Evolutionary conservation across 1,140 invertebrate genomes (phyloP), one percentile per base, ranked within the genome.

Genomic region (Drosophila funebris): DNA sequence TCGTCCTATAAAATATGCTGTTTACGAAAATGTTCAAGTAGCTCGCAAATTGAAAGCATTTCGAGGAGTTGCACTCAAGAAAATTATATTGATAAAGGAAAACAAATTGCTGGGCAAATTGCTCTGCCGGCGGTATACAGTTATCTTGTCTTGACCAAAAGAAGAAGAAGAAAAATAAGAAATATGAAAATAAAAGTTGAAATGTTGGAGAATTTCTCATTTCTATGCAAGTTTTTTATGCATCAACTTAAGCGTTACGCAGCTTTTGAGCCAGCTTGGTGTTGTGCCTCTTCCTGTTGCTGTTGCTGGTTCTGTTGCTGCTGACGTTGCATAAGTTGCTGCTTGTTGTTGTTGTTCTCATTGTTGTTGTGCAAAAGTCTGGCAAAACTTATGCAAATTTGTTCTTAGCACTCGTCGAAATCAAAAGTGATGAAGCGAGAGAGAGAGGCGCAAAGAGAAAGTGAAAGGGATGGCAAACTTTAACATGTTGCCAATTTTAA

Each of bases 311-410:
- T 4, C 4, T 52, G 31, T 52, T 54, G 50, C 13, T 57, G 46
- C 13, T 56, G 8, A 39, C 20, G 53, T 18, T 56, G 56, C 41
- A 46, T 43, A 33, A 44, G 27, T 44, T 22, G 53, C 2, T 24
- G 50, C 61, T 39, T 41, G 58, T 22, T 31, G 60, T 61, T 61
- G 44, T n/a, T 57, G 48, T n/a, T 37, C 4, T 37, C 14, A 39
- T 29, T 63, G 70, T n/a, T 60, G 24, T 31, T 72, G 62, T 13
- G 14, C 20, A 41, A 71, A 64, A 71, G 48, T 71, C 56, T 54
- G 56, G n/a, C 16, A 41, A 81, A 85, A 85, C 64, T 85, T 85
- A 81, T 77, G 82, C 77, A 85, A 85, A 85, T 80, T 85, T 67
- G 43, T 68, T 50, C 73, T 84, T 53, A 61, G 44, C 73, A 75